Evolutionary conservation across 2,888 invertebrate species (phyloP).

Genomic region (Acanthosepion esculentum): DNA sequence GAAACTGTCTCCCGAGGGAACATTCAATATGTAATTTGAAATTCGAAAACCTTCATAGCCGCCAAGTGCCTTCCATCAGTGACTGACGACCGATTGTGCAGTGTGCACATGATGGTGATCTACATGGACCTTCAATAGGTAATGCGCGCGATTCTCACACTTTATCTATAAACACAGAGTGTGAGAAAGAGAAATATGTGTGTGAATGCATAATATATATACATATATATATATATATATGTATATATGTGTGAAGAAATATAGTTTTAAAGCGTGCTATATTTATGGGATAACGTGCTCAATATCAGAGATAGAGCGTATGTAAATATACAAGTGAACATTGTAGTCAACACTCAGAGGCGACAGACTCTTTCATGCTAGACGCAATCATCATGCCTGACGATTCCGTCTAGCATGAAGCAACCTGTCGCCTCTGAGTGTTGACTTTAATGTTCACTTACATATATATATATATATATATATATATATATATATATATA

Average conservation of each 20-base stretch:
- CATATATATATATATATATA: too few relatives aligned
- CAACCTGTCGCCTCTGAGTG: too few relatives aligned
- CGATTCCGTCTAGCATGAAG: too few relatives aligned
- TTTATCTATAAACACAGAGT: not conserved
- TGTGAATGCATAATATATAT: not conserved
- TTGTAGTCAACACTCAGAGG: too few relatives aligned
- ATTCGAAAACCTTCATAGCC: not conserved
- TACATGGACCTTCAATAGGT: not conserved
- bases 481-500: too few relatives aligned
- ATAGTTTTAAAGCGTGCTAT: too few relatives aligned
- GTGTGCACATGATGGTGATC: not conserved
- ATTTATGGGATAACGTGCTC: too few relatives aligned
- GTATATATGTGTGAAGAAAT: not conserved
- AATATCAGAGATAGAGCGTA: too few relatives aligned
- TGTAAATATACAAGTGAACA: too few relatives aligned
- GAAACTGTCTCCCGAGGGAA: constrained; percentile 21
- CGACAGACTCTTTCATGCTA: too few relatives aligned
- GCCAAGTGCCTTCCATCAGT: not conserved
- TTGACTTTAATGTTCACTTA: too few relatives aligned
- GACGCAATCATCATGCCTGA: too few relatives aligned
- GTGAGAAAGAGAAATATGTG: not conserved
- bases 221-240: not conserved
- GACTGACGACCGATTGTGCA: not conserved
- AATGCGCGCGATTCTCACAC: not conserved
- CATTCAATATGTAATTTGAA: constrained; percentile 6